Evolutionary conservation across 92 coral and sea anemone genomes (phyloP), one percentile per base, ranked within the genome.

Genomic region (Heteractis magnifica): DNA sequence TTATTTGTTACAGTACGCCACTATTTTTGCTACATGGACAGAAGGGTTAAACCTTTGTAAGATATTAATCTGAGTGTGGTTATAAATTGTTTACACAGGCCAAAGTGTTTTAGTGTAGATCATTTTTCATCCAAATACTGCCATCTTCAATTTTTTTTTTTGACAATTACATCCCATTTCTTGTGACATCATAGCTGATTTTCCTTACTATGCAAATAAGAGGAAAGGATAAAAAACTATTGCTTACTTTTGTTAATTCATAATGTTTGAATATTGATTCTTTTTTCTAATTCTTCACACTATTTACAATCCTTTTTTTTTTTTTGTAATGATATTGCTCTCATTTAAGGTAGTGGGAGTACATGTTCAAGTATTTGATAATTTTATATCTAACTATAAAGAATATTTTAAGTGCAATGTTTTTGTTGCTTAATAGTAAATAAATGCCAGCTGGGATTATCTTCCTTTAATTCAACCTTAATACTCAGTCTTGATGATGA

Each of bases 21-120:
- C 23, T 68, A 68, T 10, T 68, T 48, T 12, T 26, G 73, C 6
- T 68, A 65, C 41, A 65, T 68, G 2, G 3, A 68, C 49, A 8
- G 4, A 68, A 68, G 49, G 23, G 15, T 20, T 68, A 20, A 53
- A 68, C 73, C 23, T 68, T 26, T 10, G 49, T 48, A 62, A 62
- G 70, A 68, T 50, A 26, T 68, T 68, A 68, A 68, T 68, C 50
- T 11, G 1, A 68, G 44, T n/a, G 73, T 41, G 48, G 20, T 68
- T 68, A 6, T 68, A 10, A 68, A 20, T 68, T 68, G 73, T 68
- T 68, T 68, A 23, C 73, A 68, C 73, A 68, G 16, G 73, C 73
- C 73, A 26, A 68, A 26, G 49, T 68, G 73, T 15, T 68, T 68
- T 14, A 68, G 44, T 68, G 34, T 65, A 65, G 41, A 65, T 68